Base-by-base conservation (phyloP, 2,888 invertebrate species). In the Agrochola macilenta region DNA sequence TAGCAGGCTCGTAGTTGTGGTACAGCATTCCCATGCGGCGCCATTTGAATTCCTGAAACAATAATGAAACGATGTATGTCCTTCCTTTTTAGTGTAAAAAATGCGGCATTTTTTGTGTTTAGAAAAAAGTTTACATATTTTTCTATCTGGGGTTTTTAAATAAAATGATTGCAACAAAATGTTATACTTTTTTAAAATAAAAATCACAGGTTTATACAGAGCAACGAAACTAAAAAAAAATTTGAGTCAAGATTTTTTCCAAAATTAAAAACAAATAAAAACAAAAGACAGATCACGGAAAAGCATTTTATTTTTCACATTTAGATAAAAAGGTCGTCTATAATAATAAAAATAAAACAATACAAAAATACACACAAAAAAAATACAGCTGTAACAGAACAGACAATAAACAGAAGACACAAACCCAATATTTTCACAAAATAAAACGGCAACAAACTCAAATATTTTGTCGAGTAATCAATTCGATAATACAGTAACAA, bases 41-140 rank as follows among this genome's bases (percentile, higher is more conserved):
- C 98, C 98, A 98, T 76, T 97, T 97, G 93, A 98, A 98, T 84
- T 97, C 97, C 97, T 97, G 95, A 0, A 96, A 96, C 96, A 96
- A 88, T 46, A 39, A 64, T 54, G 23, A 78, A 69, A 43, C 54
- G 1, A 58, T 74, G 23, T 74, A 58, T 43, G 17, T 30, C 30
- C 30, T 30, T 46, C 52, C 65, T 54, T 60, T 57, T 69, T 35
- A 23, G 14, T 30, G 8, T 4, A 52, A 70, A 79, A 57, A 65
- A 30, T 39, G 7, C 9, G 26, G 2, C 7, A 0, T 52, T 57
- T 49, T 65, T 65, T 63, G 12, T 23, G 7, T 66, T n/a, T n/a
- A 4, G 9, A 17, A 52, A 57, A 49, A 39, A 0, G 5, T 14
- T 17, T 20, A 8, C 11, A 26, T 3, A n/a, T 17, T 39, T 20